Evolutionary conservation across 1,140 invertebrate species (phyloP), one percentile per base, ranked within the genome.

Genomic region (Danaus melanippus): DNA sequence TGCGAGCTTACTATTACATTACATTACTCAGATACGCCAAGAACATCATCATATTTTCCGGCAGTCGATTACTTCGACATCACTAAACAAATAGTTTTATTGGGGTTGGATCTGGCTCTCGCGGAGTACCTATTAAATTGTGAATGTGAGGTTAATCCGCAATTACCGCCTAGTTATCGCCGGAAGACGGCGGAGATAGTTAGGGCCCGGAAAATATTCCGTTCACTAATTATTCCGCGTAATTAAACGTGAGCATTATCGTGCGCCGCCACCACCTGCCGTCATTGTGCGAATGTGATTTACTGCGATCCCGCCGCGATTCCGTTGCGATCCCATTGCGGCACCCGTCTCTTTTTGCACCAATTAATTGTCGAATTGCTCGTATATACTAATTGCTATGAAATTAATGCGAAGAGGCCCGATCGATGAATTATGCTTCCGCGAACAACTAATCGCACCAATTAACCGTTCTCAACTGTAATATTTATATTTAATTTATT

Each of bases 211-310:
- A 86, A 86, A 79, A 84, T 84, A 82, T 86, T 86, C 84, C 84
- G 84, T 81, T 79, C 81, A 82, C 81, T 86, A 86, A 86, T 83
- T 86, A 86, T 86, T 86, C 84, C 84, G 79, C 76, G 81, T 86
- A 86, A 84, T 86, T 86, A 86, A 86, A 86, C 84, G 76, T 79
- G 77, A 66, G 79, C 77, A 84, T 84, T 83, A 86, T 86, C 81
- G 78, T 67, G 70, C 74, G 74, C 78, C 77, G 76, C 67, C 76
- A 75, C 82, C 80, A 83, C 80, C 78, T 83, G 80, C 72, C 74
- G 70, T 73, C 83, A 81, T 86, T 86, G 83, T 86, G 78, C 76
- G 69, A 66, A 59, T 60, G 71, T 86, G 83, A 86, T 86, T 86
- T 86, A 86, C 78, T 71, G 80, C 80, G 76, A 69, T 75, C 73